phyloP scores from a whole-genome alignment of 2,888 invertebrate genomes.

The Onchidella celtica region DNA sequence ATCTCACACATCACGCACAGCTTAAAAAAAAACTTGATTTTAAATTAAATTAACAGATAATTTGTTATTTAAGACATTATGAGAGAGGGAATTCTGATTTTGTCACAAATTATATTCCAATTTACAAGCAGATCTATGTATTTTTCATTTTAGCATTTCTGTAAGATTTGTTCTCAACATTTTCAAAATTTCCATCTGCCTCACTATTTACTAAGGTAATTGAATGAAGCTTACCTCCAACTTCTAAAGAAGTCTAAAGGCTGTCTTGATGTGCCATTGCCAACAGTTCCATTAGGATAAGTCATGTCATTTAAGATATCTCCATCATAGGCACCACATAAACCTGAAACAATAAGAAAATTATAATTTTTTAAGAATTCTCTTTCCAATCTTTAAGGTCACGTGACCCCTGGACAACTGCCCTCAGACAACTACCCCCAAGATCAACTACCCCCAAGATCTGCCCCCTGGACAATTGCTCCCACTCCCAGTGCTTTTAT shows the following conservation, averaged over 20 bases:
- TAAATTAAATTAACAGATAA: background rate
- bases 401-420: background rate
- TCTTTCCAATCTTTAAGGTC: too few relatives aligned
- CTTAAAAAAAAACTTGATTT: background rate
- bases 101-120: too few relatives aligned
- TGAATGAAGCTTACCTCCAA: slow-evolving; percentile 62
- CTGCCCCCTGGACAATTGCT: too few relatives aligned
- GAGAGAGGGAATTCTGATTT: too few relatives aligned
- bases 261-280: slow-evolving; percentile 14
- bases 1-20: background rate
- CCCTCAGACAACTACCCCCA: background rate
- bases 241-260: slow-evolving; percentile 53
- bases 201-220: too few relatives aligned
- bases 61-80: too few relatives aligned
- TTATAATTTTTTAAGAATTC: background rate
- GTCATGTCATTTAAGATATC: slow-evolving; percentile 53
- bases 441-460: background rate
- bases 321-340: slow-evolving; percentile 57
- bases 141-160: too few relatives aligned
- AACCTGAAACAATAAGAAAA: slow-evolving; percentile 47
- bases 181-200: too few relatives aligned
- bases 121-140: too few relatives aligned
- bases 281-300: slow-evolving; percentile 47
- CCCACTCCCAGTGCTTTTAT: too few relatives aligned
- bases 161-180: too few relatives aligned